Evolutionary conservation across 2,888 invertebrate species (phyloP).

Genomic region (Cheilosia soror): DNA sequence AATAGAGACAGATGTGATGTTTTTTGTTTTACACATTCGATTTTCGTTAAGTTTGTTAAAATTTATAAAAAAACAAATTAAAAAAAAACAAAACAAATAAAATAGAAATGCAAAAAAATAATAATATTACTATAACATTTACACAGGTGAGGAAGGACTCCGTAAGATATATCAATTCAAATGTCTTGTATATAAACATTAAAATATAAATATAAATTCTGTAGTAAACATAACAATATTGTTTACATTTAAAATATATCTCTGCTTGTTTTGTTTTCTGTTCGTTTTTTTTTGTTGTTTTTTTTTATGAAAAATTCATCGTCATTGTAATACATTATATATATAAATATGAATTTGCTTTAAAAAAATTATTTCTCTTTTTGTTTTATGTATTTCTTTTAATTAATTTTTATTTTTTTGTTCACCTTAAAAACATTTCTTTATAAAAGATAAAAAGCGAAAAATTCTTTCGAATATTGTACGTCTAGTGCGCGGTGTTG

Average conservation of each 20-base stretch:
- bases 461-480: constrained; percentile 81
- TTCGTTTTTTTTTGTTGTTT: background rate
- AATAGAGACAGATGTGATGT: constrained; percentile 44
- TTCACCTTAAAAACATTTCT: constrained; percentile 81
- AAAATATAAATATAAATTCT: constrained; percentile 42
- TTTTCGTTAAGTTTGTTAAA: constrained; percentile 5
- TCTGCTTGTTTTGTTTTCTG: constrained; percentile 21
- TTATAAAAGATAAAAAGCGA: constrained; percentile 81
- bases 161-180: constrained; percentile 23
- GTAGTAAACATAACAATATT: constrained; percentile 42
- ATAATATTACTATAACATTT: constrained; percentile 17
- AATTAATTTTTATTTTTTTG: constrained; percentile 20
- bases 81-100: constrained; percentile 11
- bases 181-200: constrained; percentile 54
- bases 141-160: constrained; percentile 50
- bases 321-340: constrained; percentile 31
- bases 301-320: constrained; percentile 16
- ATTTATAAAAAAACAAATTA: constrained; percentile 13
- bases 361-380: constrained; percentile 48
- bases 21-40: constrained; percentile 35
- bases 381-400: constrained; percentile 58
- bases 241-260: constrained; percentile 60
- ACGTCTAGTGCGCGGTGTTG: constrained; percentile 82
- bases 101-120: constrained; percentile 24
- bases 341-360: constrained; percentile 49